Conservation (phyloP, 2,797 vertebrate genomes). For the Rhinoraja longicauda region DNA sequence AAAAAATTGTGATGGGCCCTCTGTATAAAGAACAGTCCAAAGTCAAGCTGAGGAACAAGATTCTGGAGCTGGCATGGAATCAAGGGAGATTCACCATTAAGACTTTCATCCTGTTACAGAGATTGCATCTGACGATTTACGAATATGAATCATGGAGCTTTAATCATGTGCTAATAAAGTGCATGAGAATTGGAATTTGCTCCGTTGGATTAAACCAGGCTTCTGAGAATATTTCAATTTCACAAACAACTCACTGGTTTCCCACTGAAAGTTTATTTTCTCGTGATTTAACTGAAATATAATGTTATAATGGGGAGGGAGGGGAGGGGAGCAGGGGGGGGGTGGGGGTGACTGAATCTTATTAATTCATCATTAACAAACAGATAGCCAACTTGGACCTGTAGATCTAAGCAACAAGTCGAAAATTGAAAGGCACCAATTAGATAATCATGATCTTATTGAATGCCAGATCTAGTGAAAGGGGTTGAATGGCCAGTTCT, state of each 20-base stretch:
- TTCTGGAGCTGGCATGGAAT: not conserved
- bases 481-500: too few relatives aligned
- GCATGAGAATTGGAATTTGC: not conserved
- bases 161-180: not conserved
- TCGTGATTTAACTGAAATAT: not conserved
- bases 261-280: not conserved
- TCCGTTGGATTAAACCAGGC: not conserved
- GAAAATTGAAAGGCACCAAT: not conserved
- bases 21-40: not conserved
- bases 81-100: not conserved
- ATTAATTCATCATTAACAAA: not conserved
- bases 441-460: too few relatives aligned
- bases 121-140: not conserved
- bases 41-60: not conserved
- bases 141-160: not conserved
- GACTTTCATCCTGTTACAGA: not conserved
- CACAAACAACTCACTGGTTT: not conserved
- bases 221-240: not conserved
- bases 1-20: not conserved
- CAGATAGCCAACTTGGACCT: not conserved
- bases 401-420: not conserved
- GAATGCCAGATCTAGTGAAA: too few relatives aligned
- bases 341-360: not conserved
- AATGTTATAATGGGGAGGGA: not conserved
- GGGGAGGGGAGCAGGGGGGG: too few relatives aligned